Conservation (phyloP, 2,113 vertebrate genomes). For the Montifringilla adamsi region DNA sequence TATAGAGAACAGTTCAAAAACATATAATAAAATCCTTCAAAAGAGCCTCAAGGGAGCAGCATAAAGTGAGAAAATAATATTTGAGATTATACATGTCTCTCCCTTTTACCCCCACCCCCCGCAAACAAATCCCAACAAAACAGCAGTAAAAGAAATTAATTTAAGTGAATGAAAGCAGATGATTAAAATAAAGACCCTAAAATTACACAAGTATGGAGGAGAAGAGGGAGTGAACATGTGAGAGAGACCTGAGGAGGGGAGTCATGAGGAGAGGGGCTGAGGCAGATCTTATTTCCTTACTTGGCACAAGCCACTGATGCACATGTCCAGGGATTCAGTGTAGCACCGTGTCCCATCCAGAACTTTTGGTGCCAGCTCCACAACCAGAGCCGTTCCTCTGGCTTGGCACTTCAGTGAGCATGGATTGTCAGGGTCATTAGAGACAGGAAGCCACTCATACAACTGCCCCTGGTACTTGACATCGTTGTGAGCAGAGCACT, state of each 20-base stretch:
- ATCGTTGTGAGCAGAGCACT: slow-evolving; percentile 94
- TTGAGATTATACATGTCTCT: background rate
- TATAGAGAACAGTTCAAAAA: background rate
- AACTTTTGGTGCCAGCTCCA: slow-evolving; percentile 94
- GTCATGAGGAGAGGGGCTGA: background rate
- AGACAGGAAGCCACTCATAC: slow-evolving; percentile 92
- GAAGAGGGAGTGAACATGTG: background rate
- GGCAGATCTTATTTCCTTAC: slow-evolving; percentile 69
- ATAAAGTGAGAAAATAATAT: background rate
- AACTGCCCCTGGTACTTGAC: slow-evolving; percentile 89
- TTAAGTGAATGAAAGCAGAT: background rate
- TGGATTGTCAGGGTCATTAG: slow-evolving; percentile 91
- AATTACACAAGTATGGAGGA: background rate
- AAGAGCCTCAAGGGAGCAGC: background rate
- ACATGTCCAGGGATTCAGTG: slow-evolving; percentile 96
- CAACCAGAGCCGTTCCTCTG: slow-evolving; percentile 77
- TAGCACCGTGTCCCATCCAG: slow-evolving; percentile 95
- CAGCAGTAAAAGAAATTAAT: background rate
- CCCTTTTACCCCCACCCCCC: accelerated
- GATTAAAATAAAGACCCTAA: background rate
- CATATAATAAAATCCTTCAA: background rate
- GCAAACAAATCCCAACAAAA: background rate
- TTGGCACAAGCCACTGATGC: slow-evolving; percentile 94
- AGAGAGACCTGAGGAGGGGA: background rate
- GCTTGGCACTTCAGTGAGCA: slow-evolving; percentile 92